Conservation (phyloP, 1,140 invertebrate species). For the Mycetomoellerius zeteki region DNA sequence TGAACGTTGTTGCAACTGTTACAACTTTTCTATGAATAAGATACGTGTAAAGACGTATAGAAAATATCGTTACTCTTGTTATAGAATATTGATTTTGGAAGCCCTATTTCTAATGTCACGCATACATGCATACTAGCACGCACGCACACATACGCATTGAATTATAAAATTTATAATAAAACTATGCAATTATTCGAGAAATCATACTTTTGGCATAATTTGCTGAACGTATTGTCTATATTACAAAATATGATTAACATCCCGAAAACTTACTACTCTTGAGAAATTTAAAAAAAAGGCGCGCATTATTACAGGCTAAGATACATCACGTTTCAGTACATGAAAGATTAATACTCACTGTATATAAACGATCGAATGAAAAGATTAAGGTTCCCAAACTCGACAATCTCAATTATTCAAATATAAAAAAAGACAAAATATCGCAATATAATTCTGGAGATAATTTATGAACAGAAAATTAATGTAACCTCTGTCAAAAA, state of each 20-base stretch:
- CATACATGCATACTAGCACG: neutral
- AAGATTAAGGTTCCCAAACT: conserved; percentile 2
- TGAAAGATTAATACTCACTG: neutral
- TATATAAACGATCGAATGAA: neutral
- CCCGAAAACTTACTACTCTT: neutral
- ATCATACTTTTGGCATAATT: conserved; percentile 39
- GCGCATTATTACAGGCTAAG: conserved; percentile 1
- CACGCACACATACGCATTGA: neutral
- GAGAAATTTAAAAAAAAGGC: conserved; percentile 10
- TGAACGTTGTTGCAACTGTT: conserved; percentile 38
- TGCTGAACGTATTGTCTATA: conserved; percentile 19
- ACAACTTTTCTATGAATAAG: conserved; percentile 33
- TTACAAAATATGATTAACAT: conserved; percentile 30
- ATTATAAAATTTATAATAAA: conserved; percentile 25
- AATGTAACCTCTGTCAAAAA: neutral
- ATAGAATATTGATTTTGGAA: conserved; percentile 64
- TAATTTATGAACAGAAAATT: neutral
- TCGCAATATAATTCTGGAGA: neutral
- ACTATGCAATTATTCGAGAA: conserved; percentile 8
- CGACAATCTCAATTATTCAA: neutral
- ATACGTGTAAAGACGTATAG: conserved; percentile 70
- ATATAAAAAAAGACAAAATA: neutral
- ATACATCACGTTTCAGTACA: conserved; percentile 21
- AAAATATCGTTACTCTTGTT: conserved; percentile 66
- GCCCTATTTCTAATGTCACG: conserved; percentile 57